phyloP scores from a whole-genome alignment of 2,888 invertebrate species.

The Sylvicola cinctus region DNA sequence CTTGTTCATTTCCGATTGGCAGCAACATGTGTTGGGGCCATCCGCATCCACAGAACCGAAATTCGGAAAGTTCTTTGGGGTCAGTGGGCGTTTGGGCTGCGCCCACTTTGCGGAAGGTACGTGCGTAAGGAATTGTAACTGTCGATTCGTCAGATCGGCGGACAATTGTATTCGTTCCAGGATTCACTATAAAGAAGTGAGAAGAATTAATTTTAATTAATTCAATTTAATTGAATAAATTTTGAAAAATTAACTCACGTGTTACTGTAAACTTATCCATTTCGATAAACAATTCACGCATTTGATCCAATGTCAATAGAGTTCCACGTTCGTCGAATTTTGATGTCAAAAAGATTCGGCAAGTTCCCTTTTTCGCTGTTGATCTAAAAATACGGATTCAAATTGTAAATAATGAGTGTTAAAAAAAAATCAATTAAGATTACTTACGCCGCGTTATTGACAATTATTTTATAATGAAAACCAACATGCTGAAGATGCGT shows the following conservation, averaged over 20 bases:
- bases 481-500: constrained; percentile 49
- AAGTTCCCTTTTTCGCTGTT: constrained; percentile 4
- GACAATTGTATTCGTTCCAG: constrained; percentile 43
- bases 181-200: constrained; percentile 31
- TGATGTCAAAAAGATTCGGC: constrained; percentile 47
- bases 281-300: constrained; percentile 47
- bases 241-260: constrained; percentile 29
- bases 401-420: neutral
- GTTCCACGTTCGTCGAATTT: constrained; percentile 46
- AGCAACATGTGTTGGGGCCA: constrained; percentile 70
- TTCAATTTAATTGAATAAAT: neutral
- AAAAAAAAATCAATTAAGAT: constrained; percentile 5
- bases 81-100: constrained; percentile 19
- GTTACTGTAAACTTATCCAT: constrained; percentile 48
- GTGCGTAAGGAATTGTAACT: constrained; percentile 64
- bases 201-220: neutral
- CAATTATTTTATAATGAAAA: constrained; percentile 36
- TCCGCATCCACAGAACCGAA: constrained; percentile 6
- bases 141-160: constrained; percentile 49
- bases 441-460: constrained; percentile 26
- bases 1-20: constrained; percentile 45
- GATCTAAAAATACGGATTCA: neutral
- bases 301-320: constrained; percentile 38
- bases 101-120: constrained; percentile 45
- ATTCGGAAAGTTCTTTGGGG: constrained; percentile 24